These are phyloP conservation scores for Solen grandis DNA, from an alignment of 1,140 invertebrate species.

Conservation along the genomic window DNA sequence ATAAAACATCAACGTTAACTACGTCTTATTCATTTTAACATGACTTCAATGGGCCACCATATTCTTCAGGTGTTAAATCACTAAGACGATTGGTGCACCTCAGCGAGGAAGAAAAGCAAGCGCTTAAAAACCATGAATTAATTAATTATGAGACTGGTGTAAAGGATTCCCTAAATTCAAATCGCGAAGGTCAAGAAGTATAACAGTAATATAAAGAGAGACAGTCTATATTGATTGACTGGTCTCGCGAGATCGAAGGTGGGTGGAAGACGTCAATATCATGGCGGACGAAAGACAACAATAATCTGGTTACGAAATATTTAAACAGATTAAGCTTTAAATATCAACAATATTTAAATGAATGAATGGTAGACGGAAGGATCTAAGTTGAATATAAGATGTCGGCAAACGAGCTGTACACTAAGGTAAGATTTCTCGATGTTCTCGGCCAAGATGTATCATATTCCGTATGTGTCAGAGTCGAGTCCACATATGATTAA, in stretches of 20 bases:
- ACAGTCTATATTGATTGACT: slow-evolving; percentile 21
- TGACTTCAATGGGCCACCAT: too few species aligned
- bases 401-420: slow-evolving; percentile 37
- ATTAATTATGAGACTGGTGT: slow-evolving; percentile 13
- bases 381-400: not conserved
- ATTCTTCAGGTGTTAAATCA: too few species aligned
- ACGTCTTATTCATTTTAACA: too few species aligned
- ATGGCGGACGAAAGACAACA: slow-evolving; percentile 32
- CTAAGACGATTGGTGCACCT: too few species aligned
- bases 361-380: not conserved
- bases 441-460: not conserved
- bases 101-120: too few species aligned
- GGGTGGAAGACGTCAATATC: slow-evolving; percentile 38
- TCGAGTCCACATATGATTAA: too few species aligned
- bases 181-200: not conserved
- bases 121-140: too few species aligned
- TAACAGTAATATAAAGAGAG: not conserved
- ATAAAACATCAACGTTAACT: too few species aligned
- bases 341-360: not conserved
- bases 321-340: not conserved
- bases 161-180: not conserved
- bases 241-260: slow-evolving; percentile 43
- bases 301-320: not conserved
- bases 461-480: not conserved
- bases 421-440: too few species aligned